Percentiles rank a stretch among this genome's conserved stretches.
Evolutionary conservation across 2,888 invertebrate genomes (phyloP).

Genomic region (Limnephilus marmoratus): DNA sequence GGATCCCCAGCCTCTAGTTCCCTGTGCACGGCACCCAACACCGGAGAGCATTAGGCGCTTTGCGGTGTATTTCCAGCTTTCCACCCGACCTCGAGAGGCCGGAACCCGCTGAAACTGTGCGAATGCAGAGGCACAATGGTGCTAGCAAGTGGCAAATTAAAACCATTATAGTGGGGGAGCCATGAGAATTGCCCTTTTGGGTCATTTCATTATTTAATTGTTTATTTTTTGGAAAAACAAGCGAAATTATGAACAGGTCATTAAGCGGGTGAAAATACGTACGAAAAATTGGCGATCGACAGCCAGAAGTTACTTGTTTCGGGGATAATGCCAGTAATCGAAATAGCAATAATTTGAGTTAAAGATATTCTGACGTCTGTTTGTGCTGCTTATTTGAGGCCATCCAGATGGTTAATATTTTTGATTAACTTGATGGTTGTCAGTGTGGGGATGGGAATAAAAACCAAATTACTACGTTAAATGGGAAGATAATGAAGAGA

Average conservation of each 20-base stretch:
- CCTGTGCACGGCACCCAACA: too few relatives aligned
- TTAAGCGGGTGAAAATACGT: too few relatives aligned
- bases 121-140: conserved; percentile 27
- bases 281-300: too few relatives aligned
- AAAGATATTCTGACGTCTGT: neutral
- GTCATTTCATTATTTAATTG: neutral
- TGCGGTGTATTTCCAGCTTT: neutral
- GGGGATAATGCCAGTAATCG: too few relatives aligned
- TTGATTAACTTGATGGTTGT: too few relatives aligned
- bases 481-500: neutral
- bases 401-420: too few relatives aligned
- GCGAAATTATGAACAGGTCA: neutral
- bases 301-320: neutral
- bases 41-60: neutral
- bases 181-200: neutral
- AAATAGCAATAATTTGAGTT: too few relatives aligned
- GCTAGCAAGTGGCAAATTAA: conserved; percentile 9
- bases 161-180: neutral
- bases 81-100: neutral
- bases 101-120: neutral
- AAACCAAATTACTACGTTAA: neutral
- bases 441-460: neutral
- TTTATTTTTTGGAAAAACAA: neutral
- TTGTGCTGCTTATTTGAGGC: neutral
- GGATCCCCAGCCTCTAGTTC: neutral